Evolutionary conservation across 2,113 vertebrate species (phyloP).

Genomic region (Eulemur rufifrons): DNA sequence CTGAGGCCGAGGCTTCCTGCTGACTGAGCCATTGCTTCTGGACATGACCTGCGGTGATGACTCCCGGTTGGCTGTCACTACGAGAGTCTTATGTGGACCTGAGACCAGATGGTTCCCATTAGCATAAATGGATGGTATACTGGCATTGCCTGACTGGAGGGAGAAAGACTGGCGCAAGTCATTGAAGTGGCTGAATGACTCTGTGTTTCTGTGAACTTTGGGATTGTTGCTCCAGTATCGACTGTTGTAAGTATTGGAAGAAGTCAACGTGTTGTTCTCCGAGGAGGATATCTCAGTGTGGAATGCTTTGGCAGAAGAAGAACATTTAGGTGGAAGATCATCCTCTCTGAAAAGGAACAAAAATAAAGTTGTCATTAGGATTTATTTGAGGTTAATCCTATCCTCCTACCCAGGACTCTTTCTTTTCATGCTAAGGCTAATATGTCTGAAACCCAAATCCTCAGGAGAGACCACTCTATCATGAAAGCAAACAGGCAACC

Average conservation of each 20-base stretch:
- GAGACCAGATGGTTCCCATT: constrained; percentile 91
- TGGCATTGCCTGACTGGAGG: constrained; percentile 80
- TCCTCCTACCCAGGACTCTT: not conserved
- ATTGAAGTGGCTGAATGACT: constrained; percentile 92
- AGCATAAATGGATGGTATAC: constrained; percentile 83
- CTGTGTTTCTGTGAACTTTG: constrained; percentile 91
- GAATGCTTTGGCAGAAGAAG: constrained; percentile 94
- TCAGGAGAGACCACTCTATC: not conserved
- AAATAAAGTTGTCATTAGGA: not conserved
- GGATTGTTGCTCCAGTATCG: constrained; percentile 96
- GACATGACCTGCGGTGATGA: constrained; percentile 89
- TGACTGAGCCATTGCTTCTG: constrained; percentile 92
- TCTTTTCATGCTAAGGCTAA: not conserved
- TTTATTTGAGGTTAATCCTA: not conserved
- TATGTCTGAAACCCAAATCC: not conserved
- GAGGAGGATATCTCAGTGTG: constrained; percentile 95
- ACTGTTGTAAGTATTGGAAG: constrained; percentile 97
- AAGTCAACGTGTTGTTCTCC: constrained; percentile 96
- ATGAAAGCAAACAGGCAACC: not conserved
- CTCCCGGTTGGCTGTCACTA: constrained; percentile 95
- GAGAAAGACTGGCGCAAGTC: constrained; percentile 92
- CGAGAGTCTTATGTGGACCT: constrained; percentile 94
- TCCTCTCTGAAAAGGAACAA: constrained; percentile 90
- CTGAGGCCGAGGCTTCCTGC: constrained; percentile 88
- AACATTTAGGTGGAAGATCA: constrained; percentile 96